Evolutionary conservation across 2,113 vertebrate species (phyloP).

Genomic region (Emydura subglobosa): DNA sequence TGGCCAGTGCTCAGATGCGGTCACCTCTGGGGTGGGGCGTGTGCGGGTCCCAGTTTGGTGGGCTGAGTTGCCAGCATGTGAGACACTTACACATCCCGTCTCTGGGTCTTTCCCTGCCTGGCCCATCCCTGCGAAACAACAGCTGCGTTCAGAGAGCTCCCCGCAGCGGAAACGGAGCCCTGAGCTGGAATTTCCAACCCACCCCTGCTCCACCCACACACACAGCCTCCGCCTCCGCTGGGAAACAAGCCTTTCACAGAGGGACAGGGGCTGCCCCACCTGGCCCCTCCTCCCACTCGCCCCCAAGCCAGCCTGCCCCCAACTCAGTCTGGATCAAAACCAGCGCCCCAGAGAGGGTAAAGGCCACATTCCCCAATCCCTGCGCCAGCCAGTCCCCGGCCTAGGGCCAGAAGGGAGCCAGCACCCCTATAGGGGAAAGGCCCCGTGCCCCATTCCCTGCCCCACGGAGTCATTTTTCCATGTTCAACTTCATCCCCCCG

Average conservation of each 20-base stretch:
- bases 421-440: too few species aligned
- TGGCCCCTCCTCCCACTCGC: neutral
- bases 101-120: neutral
- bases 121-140: neutral
- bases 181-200: slow-evolving; percentile 3
- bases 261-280: too few species aligned
- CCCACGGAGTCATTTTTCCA: neutral
- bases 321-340: neutral
- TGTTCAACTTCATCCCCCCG: neutral
- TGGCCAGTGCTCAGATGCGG: neutral
- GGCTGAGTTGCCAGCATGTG: neutral
- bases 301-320: neutral
- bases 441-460: too few species aligned
- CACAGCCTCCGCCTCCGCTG: neutral
- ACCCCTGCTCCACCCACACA: neutral
- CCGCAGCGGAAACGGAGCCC: neutral
- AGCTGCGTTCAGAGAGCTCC: neutral
- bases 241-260: neutral
- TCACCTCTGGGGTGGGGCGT: neutral
- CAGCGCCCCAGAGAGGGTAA: neutral
- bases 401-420: too few species aligned
- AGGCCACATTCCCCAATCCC: neutral
- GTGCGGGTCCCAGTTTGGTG: neutral
- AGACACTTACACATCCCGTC: neutral
- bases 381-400: neutral